Evolutionary conservation across 2,888 invertebrate genomes (phyloP).

Genomic region (Tachina grossa): DNA sequence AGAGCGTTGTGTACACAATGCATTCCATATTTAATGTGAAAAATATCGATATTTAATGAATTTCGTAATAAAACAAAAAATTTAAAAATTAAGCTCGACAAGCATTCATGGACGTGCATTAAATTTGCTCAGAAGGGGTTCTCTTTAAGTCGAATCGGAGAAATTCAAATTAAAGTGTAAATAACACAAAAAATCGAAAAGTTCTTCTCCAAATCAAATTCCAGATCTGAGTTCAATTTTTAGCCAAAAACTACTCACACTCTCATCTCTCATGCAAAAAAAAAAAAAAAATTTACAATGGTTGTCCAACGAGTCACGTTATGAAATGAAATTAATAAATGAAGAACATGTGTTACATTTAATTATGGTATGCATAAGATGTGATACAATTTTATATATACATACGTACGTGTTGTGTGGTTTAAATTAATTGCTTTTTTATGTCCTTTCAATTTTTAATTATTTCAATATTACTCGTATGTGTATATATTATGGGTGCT

Average conservation of each 20-base stretch:
- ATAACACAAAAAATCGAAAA: no score
- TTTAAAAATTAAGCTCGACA: no score
- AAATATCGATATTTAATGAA: no score
- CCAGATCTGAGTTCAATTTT: no score
- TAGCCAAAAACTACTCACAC: background rate
- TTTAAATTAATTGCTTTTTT: slow-evolving; percentile 23
- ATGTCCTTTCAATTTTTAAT: slow-evolving; percentile 18
- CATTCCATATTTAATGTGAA: no score
- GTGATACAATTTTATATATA: slow-evolving; percentile 29
- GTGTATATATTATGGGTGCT: background rate
- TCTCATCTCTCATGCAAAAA: slow-evolving; percentile 15
- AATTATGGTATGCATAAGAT: slow-evolving; percentile 33
- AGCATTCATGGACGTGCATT: no score
- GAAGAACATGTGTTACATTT: slow-evolving; percentile 49
- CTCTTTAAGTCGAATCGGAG: no score
- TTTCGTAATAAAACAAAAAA: no score
- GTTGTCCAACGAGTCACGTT: background rate
- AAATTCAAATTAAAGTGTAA: no score
- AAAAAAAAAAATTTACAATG: background rate
- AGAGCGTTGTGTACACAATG: no score
- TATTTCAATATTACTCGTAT: background rate
- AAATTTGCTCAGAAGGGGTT: no score
- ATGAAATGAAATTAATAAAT: slow-evolving; percentile 44
- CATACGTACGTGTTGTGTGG: background rate
- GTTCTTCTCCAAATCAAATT: no score